Percentiles rank a stretch among this genome's conserved stretches.
Evolutionary conservation across 2,113 vertebrate species (phyloP).

Genomic region (Notarius lentiginosus): DNA sequence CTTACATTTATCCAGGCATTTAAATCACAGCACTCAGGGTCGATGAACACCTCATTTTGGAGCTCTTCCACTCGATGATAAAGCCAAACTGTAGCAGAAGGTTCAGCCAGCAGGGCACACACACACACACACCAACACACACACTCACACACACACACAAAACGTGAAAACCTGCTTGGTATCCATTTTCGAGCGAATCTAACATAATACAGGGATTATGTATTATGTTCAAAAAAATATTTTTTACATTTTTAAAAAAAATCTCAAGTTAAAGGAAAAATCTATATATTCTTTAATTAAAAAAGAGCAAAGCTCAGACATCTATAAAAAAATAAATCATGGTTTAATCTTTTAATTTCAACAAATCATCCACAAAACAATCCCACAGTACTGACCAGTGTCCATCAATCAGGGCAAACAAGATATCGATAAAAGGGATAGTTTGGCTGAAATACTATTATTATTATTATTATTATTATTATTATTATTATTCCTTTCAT

Average conservation of each 20-base stretch:
- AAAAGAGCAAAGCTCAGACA: neutral
- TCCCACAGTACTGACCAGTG: neutral
- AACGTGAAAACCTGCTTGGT: neutral
- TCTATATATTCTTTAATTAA: too few relatives aligned
- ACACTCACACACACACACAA: neutral
- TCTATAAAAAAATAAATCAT: neutral
- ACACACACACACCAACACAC: neutral
- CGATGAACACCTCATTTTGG: neutral
- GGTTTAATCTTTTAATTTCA: neutral
- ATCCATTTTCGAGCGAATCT: neutral
- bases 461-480: neutral
- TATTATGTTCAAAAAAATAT: too few relatives aligned
- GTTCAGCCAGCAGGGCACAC: neutral
- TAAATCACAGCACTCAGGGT: neutral
- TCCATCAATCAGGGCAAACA: neutral
- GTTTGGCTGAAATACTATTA: neutral
- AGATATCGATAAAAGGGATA: neutral
- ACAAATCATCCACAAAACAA: neutral
- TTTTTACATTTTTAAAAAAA: neutral
- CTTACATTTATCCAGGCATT: neutral
- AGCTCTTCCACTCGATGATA: neutral
- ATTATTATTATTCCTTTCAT: neutral
- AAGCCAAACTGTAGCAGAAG: constrained; percentile 2
- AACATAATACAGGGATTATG: neutral
- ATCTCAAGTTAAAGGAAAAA: neutral